Conservation (phyloP, 2,113 vertebrate genomes). For the Clarias batrachus region DNA sequence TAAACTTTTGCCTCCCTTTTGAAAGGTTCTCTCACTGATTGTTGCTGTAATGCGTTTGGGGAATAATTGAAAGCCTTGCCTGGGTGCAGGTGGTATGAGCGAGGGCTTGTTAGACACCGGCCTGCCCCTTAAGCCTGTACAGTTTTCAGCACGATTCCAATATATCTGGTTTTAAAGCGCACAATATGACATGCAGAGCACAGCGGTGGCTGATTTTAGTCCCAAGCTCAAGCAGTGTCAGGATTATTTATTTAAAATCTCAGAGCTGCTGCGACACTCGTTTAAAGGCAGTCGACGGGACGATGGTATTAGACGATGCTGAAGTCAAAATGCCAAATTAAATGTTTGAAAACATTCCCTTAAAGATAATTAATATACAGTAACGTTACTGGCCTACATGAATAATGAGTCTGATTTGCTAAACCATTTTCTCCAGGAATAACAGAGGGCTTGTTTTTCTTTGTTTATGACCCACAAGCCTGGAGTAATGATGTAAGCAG, state of each 20-base stretch:
- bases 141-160: background rate
- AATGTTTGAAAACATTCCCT: background rate
- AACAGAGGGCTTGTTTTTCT: background rate
- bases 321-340: background rate
- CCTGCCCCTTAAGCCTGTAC: background rate
- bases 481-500: background rate
- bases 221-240: background rate
- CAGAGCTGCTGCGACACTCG: background rate
- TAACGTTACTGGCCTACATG: too few relatives aligned
- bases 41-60: background rate
- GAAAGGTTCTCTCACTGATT: slow-evolving; percentile 11
- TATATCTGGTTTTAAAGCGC: background rate
- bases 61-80: background rate
- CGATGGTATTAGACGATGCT: background rate
- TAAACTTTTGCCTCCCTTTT: slow-evolving; percentile 25
- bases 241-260: background rate
- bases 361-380: background rate
- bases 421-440: background rate
- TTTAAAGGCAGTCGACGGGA: background rate
- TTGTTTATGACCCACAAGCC: background rate
- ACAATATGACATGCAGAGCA: background rate
- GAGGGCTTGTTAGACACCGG: background rate
- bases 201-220: background rate
- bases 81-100: background rate
- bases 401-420: too few relatives aligned